Evolutionary conservation across 2,888 invertebrate genomes (phyloP), one percentile per base, ranked within the genome.

Genomic region (Horisme vitalbata): DNA sequence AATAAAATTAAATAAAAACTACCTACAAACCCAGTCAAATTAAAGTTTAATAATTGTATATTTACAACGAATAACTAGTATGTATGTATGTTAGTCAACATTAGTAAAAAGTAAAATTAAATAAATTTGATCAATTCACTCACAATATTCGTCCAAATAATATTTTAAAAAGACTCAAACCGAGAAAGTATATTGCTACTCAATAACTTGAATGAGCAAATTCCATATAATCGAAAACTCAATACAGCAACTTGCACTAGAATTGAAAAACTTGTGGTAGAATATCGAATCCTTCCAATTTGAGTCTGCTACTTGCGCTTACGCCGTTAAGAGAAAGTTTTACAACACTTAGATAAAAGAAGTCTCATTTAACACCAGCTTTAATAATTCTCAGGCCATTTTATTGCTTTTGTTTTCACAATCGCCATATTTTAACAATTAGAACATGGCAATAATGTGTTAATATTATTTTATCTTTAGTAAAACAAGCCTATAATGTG

Each of bases 21-120:
- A 32, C 45, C 23, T 20, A 11, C 35, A 24, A 49, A 55, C 53
- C 46, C 33, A 51, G 45, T 57, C 57, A 61, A 62, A 61, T 63
- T 68, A 67, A 70, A 64, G 65, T 67, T 67, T 60, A 59, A 54
- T 71, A 71, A 57, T 63, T 55, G 45, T 67, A 69, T 82, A 82
- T 81, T 76, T 82, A 81, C 81, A 82, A 53, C 63, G 66, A 68
- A 64, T 70, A 63, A 63, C 57, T 50, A 62, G 59, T 67, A 68
- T 43, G 63, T 48, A n/a, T n/a, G n/a, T 65, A 68, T 18, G 59
- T 71, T 68, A 71, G 65, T 71, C 61, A 52, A 58, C 56, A 60
- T 70, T 65, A 73, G 65, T 68, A 63, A n/a, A n/a, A n/a, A n/a
- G 67, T 69, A 63, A 56, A 61, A 61, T 57, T 61, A 65, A 57